Conservation (phyloP, 2,113 vertebrate genomes). For the Microcebus lehilahytsara region DNA sequence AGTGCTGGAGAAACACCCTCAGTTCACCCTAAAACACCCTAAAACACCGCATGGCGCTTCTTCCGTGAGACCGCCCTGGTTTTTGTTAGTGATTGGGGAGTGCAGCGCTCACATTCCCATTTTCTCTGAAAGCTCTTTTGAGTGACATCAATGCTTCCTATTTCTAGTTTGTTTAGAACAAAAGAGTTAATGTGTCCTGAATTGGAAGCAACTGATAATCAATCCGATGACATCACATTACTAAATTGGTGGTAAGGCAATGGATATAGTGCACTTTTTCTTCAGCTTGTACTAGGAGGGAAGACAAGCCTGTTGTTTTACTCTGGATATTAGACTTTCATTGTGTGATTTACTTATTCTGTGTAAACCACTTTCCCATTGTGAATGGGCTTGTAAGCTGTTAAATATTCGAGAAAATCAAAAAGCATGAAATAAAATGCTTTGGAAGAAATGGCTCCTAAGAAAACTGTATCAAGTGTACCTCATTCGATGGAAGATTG, state of each 20-base stretch:
- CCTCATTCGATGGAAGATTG: not conserved
- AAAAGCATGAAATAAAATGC: slow-evolving; percentile 26
- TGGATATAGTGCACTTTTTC: accelerated
- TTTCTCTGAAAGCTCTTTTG: not conserved
- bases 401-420: not conserved
- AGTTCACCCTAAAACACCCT: not conserved
- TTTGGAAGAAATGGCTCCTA: not conserved
- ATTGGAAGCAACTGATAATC: not conserved
- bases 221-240: accelerated
- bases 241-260: not conserved
- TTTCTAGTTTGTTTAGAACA: not conserved
- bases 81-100: accelerated
- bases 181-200: not conserved
- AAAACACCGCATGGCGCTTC: accelerated
- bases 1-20: not conserved
- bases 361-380: not conserved
- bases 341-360: not conserved
- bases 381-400: not conserved
- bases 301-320: not conserved
- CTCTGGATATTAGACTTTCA: not conserved
- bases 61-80: not conserved
- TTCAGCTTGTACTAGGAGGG: not conserved
- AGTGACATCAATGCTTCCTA: too few species aligned
- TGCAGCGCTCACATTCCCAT: not conserved
- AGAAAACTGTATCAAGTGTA: accelerated